Conservation (phyloP, 1,140 invertebrate genomes). For the Papilio glaucus region DNA sequence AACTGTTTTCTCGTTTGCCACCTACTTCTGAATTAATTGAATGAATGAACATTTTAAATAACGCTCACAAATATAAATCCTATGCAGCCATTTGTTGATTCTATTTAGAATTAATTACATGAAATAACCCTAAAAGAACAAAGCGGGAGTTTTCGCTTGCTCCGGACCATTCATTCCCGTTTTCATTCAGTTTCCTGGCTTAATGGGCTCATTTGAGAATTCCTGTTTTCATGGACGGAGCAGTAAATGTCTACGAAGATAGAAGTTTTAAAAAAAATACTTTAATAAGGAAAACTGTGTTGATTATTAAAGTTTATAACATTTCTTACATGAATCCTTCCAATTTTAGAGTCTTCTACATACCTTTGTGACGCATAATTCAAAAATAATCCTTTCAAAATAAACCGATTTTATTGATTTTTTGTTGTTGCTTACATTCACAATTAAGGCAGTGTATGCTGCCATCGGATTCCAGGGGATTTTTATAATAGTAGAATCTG, state of each 20-base stretch:
- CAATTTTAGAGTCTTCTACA: no score
- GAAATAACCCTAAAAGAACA: constrained; percentile 16
- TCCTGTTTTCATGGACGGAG: constrained; percentile 4
- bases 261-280: no score
- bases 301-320: background rate
- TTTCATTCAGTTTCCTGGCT: constrained; percentile 8
- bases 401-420: no score
- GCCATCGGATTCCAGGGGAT: no score
- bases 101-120: constrained; percentile 24
- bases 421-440: no score
- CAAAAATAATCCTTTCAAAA: no score
- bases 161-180: background rate
- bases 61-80: background rate
- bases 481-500: no score
- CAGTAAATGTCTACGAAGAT: background rate
- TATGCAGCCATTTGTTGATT: background rate
- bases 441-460: no score
- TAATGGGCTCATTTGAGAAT: constrained; percentile 1
- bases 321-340: no score
- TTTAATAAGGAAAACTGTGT: background rate
- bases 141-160: background rate
- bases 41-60: background rate
- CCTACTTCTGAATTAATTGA: no score
- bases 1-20: no score
- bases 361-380: no score